These are phyloP conservation scores for Altica lythri DNA, from an alignment of 2,888 invertebrate species.

Conservation along the genomic window DNA sequence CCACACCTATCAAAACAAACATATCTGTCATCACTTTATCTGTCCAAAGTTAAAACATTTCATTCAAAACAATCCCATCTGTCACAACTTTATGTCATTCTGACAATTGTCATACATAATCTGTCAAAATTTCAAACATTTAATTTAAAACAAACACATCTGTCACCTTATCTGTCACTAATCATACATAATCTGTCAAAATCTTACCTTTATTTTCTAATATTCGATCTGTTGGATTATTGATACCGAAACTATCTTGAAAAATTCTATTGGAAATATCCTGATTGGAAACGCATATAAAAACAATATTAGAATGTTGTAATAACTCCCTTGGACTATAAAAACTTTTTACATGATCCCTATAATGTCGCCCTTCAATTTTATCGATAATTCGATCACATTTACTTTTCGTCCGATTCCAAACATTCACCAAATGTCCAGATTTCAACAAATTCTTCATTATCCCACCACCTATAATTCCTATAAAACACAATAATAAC, in stretches of 20 bases:
- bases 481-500: constrained; percentile 58
- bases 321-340: constrained; percentile 92
- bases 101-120: too few relatives aligned
- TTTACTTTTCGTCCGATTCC: constrained; percentile 76
- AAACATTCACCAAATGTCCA: constrained; percentile 90
- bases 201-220: constrained; percentile 64
- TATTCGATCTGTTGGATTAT: constrained; percentile 73
- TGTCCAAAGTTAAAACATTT: background rate
- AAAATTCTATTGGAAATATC: constrained; percentile 93
- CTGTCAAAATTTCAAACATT: too few relatives aligned
- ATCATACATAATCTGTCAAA: background rate
- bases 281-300: constrained; percentile 93
- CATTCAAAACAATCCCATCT: background rate
- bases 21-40: background rate
- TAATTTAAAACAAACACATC: background rate
- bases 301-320: constrained; percentile 88
- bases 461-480: constrained; percentile 93
- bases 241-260: constrained; percentile 92
- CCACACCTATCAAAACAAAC: constrained; percentile 75
- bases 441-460: constrained; percentile 93
- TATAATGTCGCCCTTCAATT: constrained; percentile 24
- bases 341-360: constrained; percentile 66
- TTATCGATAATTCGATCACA: constrained; percentile 31
- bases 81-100: too few relatives aligned
- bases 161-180: background rate